Evolutionary conservation across 2,888 invertebrate species (phyloP), one percentile per base, ranked within the genome.

Genomic region (Nebria salina): DNA sequence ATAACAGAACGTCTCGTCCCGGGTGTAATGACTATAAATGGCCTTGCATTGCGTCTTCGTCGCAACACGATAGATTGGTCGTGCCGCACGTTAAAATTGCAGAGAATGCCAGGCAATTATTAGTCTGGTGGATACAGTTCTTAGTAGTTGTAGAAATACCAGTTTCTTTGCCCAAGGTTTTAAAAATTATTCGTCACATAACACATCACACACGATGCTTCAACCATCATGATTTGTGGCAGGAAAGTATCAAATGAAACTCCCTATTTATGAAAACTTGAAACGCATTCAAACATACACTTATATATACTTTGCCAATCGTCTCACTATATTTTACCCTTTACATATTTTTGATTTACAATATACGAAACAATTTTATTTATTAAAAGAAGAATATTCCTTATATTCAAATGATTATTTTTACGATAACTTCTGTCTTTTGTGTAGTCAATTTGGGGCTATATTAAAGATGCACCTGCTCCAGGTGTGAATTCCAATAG

Each of bases 11-110:
- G 78, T 78, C 78, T 72, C 54, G 54, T 54, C 54, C 54, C 54
- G 65, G 78, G 78, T 9, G 78, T 78, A 78, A 78, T 78, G 78
- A 78, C 78, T 78, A 54, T 78, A 78, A 78, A 78, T 78, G 78
- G 78, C 73, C 73, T 78, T 65, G 78, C 78, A 54, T 54, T 54
- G 54, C 54, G 13, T 54, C 54, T 54, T 54, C 54, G 13, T 54
- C 54, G 4, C 54, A 7, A 54, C 54, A 54, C 54, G 11, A 54
- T 54, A 8, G 54, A 54, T 54, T 8, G 54, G 54, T 54, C 54
- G 54, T 54, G 54, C 70, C 72, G 26, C 42, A 64, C 74, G 68
- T 41, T 79, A 75, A 80, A 80, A 80, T 80, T 80, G 80, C 80
- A 70, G 34, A 75, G 80, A 80, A 80, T 80, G 75, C 80, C 72